Percentiles rank a stretch among this genome's conserved stretches.
These are phyloP conservation scores for Frieseomelitta varia DNA, from an alignment of 1,140 invertebrate genomes.

Conservation along the genomic window DNA sequence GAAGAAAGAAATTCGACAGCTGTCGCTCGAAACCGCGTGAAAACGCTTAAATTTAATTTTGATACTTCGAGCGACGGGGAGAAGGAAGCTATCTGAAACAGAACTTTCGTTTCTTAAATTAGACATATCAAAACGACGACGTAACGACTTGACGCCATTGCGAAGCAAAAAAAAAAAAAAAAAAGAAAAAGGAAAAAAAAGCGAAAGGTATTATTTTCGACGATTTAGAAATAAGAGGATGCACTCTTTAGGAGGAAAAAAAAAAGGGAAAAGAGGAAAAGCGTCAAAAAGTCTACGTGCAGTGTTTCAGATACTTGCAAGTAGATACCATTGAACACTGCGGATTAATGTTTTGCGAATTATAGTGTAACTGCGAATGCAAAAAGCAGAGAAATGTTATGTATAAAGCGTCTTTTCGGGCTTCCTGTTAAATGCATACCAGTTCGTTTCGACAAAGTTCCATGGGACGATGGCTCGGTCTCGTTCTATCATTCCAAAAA, in stretches of 20 bases:
- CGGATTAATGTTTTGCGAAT: slow-evolving; percentile 47
- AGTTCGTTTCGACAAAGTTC: slow-evolving; percentile 42
- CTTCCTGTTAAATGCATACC: slow-evolving; percentile 58
- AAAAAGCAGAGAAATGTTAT: slow-evolving; percentile 48
- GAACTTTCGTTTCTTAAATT: slow-evolving; percentile 28
- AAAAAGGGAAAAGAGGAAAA: background rate
- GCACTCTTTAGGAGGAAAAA: background rate
- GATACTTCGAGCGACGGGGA: background rate
- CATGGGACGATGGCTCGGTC: slow-evolving; percentile 19
- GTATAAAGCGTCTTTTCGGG: slow-evolving; percentile 60
- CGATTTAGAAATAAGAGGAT: slow-evolving; percentile 55
- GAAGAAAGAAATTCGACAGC: background rate
- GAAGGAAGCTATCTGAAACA: background rate
- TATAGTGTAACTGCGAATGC: slow-evolving; percentile 60
- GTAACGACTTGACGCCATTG: slow-evolving; percentile 21
- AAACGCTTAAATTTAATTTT: slow-evolving; percentile 22
- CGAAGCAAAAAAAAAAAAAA: background rate
- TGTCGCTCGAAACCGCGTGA: background rate
- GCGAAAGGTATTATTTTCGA: slow-evolving; percentile 48
- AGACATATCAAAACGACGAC: slow-evolving; percentile 62
- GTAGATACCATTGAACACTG: slow-evolving; percentile 68
- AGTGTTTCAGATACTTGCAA: slow-evolving; percentile 43
- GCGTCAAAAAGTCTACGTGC: slow-evolving; percentile 10
- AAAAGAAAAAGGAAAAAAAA: background rate
- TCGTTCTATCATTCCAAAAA: slow-evolving; percentile 5